These are phyloP conservation scores for Misgurnus mizolepis DNA, from an alignment of 2,113 vertebrate genomes.

Conservation along the genomic window DNA sequence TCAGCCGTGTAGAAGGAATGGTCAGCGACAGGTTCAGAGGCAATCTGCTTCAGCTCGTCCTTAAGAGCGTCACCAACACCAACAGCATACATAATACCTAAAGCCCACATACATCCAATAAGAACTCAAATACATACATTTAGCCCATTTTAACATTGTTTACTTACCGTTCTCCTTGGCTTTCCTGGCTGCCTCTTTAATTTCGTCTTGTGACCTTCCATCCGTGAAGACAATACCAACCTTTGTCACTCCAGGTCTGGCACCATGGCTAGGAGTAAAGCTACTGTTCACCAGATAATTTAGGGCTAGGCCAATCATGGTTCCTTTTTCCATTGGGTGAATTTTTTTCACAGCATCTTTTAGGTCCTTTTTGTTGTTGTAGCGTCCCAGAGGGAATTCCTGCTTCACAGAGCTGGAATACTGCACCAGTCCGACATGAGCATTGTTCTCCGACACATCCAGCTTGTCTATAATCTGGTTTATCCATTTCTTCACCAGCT, in stretches of 20 bases:
- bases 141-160: neutral
- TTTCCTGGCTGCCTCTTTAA: conserved; percentile 89
- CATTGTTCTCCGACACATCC: conserved; percentile 85
- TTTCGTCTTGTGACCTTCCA: conserved; percentile 95
- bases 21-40: conserved; percentile 86
- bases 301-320: conserved; percentile 93
- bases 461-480: conserved; percentile 93
- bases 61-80: conserved; percentile 95
- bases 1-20: conserved; percentile 96
- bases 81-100: conserved; percentile 95
- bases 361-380: conserved; percentile 89
- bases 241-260: conserved; percentile 87
- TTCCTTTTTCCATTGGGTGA: conserved; percentile 96
- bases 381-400: conserved; percentile 90
- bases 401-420: conserved; percentile 91
- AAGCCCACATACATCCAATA: conserved; percentile 16
- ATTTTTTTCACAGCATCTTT: conserved; percentile 93
- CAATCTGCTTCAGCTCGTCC: conserved; percentile 91
- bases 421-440: conserved; percentile 93
- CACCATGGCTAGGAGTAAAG: conserved; percentile 79
- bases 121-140: conserved; percentile 5
- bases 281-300: conserved; percentile 82
- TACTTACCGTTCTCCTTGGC: conserved; percentile 88
- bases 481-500: conserved; percentile 97
- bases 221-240: conserved; percentile 97